Evolutionary conservation across 2,797 vertebrate species (phyloP), one percentile per base, ranked within the genome.

Genomic region (Karalla daura): DNA sequence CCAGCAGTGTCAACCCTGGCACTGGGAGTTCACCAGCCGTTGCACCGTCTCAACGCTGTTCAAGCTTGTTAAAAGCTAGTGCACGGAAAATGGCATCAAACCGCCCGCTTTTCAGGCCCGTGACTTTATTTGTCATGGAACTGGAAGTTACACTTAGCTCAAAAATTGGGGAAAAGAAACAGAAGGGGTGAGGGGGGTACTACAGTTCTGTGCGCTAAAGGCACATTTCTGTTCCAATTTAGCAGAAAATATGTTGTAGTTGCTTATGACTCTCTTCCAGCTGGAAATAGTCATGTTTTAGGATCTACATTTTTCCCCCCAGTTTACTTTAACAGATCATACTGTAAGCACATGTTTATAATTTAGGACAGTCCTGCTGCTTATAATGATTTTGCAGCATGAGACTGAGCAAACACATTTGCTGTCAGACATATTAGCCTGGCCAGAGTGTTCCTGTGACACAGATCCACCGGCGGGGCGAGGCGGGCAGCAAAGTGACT

Each of bases 261-360:
- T 77, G 75, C 86, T 81, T 83, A 66, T 5, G 41, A 87, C 78
- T 88, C 81, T 67, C 83, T 89, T 81, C 85, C 92, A 93, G 90
- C 89, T 94, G 92, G 90, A 91, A 92, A 90, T 76, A 83, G 84
- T 93, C 90, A 89, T 70, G 70, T 88, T 92, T 88, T 86, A 85
- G 78, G 88, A 89, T 90, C 85, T 80, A 71, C 37, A 70, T 83
- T 89, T 86, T 80, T 80, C 68, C 58, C 74, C 74, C 73, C 69
- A 80, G 89, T 92, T 91, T 89, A 90, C 84, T 90, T 91, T 91
- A 91, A 91, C 89, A 90, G 81, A 92, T 92, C 84, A 74, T 87
- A 91, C 89, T 87, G 87, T 91, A 92, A 88, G 89, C 93, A 94
- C 77, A 85, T 93, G 91, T 90, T 94, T 91, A 93, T 92, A 91